Evolutionary conservation across 1,140 invertebrate genomes (phyloP).

Genomic region (Hylaeus anthracinus): DNA sequence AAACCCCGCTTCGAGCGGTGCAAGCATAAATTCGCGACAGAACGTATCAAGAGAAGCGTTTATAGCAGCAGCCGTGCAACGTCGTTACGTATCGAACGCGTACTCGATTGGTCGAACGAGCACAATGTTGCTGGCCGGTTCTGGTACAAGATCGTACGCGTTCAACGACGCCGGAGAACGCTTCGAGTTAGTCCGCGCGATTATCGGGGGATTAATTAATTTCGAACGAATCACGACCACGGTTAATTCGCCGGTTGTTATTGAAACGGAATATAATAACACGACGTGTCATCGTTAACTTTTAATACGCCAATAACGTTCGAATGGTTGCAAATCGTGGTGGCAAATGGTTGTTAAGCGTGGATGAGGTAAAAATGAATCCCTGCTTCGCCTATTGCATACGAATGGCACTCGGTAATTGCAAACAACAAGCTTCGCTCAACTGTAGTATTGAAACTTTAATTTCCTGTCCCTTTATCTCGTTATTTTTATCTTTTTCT

Average conservation of each 20-base stretch:
- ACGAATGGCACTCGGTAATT: too few species aligned
- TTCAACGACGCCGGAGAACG: neutral
- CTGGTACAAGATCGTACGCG: neutral
- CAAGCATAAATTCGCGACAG: neutral
- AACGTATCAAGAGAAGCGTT: neutral
- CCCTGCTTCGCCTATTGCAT: too few species aligned
- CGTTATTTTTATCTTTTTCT: too few species aligned
- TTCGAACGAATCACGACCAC: conserved; percentile 14
- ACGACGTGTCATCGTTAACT: conserved; percentile 26
- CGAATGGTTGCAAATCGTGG: conserved; percentile 20
- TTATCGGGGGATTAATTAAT: conserved; percentile 35
- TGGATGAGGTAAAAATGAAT: too few species aligned
- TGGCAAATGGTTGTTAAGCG: too few species aligned
- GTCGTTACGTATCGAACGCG: neutral
- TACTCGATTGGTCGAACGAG: neutral
- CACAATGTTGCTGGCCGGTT: neutral
- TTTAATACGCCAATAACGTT: conserved; percentile 27
- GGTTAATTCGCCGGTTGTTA: conserved; percentile 6
- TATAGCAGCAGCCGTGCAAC: neutral
- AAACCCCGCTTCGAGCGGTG: too few species aligned
- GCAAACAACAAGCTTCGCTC: too few species aligned
- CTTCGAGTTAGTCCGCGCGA: neutral
- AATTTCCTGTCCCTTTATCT: too few species aligned
- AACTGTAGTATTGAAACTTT: too few species aligned
- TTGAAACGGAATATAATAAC: conserved; percentile 32